Evolutionary conservation across 2,113 vertebrate species (phyloP), one percentile per base, ranked within the genome.

Genomic region (Eolophus roseicapilla): DNA sequence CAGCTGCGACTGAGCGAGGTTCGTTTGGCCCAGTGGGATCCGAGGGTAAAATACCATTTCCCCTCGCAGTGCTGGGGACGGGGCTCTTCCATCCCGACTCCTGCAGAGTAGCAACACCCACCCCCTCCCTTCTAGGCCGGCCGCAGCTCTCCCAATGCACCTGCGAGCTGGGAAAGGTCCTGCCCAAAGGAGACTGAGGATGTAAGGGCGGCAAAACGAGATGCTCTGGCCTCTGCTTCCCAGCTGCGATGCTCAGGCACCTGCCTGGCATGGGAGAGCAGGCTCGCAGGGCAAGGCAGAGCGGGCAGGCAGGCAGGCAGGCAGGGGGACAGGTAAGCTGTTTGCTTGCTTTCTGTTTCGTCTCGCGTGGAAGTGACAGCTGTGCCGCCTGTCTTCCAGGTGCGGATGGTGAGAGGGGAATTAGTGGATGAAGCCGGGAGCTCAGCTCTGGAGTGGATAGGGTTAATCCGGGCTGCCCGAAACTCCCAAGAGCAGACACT

Each of bases 401-500:
- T 99, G 87, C 99, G 99, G 62, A 97, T 99, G 97, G 97, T 99
- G 52, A 98, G 99, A 90, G 99, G 99, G 44, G 99, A 99, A 90
- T 98, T 99, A 86, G 98, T 99, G 96, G 99, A 99, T 76, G 99
- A 99, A 96, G 98, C 98, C 5, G 99, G 99, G 60, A 98, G 98
- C 90, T 97, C 99, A 5, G 98, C 98, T 52, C 98, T 98, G 91
- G 99, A 99, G 93, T 99, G 99, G 99, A 99, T 99, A 97, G 99
- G 99, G 93, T 98, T 99, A 98, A 99, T 99, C 94, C 99, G 99
- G 64, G 98, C 99, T 31, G 99, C 99, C 92, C 98, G 99, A 95
- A 99, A 98, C 97, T 97, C 98, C 46, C 99, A 99, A 88, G 99
- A 99, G 93, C 99, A 99, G 95, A 99, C 99, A 79, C 97, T 99